A percentile compares a stretch with the other conserved stretches of the same genome.
phyloP scores from a whole-genome alignment of 2,888 invertebrate genomes.

The Torymus tubicola region DNA sequence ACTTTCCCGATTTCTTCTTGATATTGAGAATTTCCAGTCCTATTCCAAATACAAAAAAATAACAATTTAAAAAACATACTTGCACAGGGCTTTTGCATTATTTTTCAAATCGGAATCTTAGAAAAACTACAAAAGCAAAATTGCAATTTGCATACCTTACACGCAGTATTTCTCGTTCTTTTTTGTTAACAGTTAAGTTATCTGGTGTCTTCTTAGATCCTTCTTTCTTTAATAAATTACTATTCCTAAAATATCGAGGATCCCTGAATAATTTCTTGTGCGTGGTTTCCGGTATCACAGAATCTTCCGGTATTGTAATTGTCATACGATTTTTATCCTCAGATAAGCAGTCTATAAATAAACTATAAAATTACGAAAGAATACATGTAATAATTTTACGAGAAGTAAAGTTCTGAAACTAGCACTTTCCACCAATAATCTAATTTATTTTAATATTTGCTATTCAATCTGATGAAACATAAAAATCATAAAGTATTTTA shows the following conservation, averaged over 20 bases:
- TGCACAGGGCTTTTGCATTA: background rate
- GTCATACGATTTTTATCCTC: constrained; percentile 4
- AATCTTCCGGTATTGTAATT: constrained; percentile 61
- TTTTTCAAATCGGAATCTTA: background rate
- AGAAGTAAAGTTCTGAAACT: too few species aligned
- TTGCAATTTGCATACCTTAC: constrained; percentile 60
- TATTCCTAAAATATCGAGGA: constrained; percentile 55
- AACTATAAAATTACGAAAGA: constrained; percentile 7
- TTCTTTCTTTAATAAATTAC: background rate
- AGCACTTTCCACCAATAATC: too few species aligned
- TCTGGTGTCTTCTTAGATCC: constrained; percentile 45
- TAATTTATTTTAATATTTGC: background rate
- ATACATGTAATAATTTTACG: background rate
- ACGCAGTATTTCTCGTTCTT: constrained; percentile 65
- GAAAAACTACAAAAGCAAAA: background rate
- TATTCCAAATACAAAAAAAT: constrained; percentile 50
- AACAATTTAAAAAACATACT: background rate
- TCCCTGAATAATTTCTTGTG: constrained; percentile 64
- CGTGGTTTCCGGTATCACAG: constrained; percentile 66
- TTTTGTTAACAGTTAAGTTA: constrained; percentile 62
- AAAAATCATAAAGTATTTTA: background rate
- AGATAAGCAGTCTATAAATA: constrained; percentile 7
- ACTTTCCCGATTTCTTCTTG: constrained; percentile 61
- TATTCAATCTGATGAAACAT: constrained; percentile 3
- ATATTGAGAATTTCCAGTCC: constrained; percentile 68